These are phyloP conservation scores for Sapajus apella DNA, from an alignment of 2,113 vertebrate genomes.

Conservation along the genomic window DNA sequence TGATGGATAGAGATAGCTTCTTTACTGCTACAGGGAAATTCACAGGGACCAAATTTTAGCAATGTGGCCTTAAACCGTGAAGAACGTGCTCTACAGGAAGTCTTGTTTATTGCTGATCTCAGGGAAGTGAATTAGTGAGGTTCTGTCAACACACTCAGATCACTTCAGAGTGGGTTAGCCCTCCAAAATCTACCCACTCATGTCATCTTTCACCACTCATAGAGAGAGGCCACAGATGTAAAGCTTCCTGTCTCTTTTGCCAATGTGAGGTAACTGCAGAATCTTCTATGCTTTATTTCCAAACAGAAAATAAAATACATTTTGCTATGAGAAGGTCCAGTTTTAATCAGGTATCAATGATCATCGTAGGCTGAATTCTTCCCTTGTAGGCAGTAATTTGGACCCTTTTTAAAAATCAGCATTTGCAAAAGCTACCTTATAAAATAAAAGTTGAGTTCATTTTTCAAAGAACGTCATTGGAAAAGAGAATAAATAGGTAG, in stretches of 20 bases:
- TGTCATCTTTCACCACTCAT: not conserved
- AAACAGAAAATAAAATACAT: constrained; percentile 20
- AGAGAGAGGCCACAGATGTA: not conserved
- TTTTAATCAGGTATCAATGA: not conserved
- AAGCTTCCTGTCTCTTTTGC: not conserved
- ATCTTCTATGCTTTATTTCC: not conserved
- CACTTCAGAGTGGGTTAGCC: not conserved
- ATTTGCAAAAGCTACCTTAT: constrained; percentile 40
- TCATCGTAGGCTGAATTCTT: not conserved
- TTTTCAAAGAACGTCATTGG: not conserved
- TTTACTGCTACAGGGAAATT: constrained; percentile 19
- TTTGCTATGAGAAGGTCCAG: not conserved
- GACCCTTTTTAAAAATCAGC: not conserved
- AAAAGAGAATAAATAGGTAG: constrained; percentile 10
- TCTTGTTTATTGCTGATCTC: constrained; percentile 26
- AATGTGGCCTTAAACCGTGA: not conserved
- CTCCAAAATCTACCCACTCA: not conserved
- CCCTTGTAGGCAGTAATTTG: not conserved
- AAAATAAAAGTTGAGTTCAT: not conserved
- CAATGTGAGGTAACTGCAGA: not conserved
- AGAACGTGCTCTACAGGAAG: not conserved
- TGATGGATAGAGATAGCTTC: not conserved
- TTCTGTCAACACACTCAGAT: not conserved
- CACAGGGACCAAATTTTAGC: constrained; percentile 16
- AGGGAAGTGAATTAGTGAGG: not conserved